Conservation (phyloP, 1,140 invertebrate genomes). For the Drosophila leontia region DNA sequence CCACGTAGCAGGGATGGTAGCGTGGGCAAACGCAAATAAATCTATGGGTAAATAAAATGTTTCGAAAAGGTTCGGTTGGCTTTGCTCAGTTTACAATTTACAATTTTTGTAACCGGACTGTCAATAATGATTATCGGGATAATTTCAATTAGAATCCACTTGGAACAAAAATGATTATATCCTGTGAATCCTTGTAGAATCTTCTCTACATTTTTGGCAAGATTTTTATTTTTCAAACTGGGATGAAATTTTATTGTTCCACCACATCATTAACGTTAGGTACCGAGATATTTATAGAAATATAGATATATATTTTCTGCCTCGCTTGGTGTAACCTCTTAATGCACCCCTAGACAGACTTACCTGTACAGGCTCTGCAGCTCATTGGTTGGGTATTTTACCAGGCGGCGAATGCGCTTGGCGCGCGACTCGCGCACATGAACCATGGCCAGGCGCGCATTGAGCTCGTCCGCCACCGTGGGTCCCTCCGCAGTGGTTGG, state of each 20-base stretch:
- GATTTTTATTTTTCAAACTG: too few relatives aligned
- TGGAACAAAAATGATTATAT: too few relatives aligned
- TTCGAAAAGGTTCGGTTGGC: neutral
- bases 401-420: conserved; percentile 62
- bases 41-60: conserved; percentile 6
- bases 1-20: conserved; percentile 61
- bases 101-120: too few relatives aligned
- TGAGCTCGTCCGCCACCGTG: conserved; percentile 73
- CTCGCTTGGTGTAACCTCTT: too few relatives aligned
- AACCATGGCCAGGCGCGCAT: conserved; percentile 61
- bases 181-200: too few relatives aligned
- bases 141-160: too few relatives aligned
- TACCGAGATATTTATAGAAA: too few relatives aligned
- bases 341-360: neutral
- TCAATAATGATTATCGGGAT: too few relatives aligned
- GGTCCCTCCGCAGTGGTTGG: conserved; percentile 10
- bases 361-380: conserved; percentile 54
- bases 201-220: too few relatives aligned
- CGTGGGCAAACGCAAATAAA: conserved; percentile 72
- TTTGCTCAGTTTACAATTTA: neutral
- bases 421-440: conserved; percentile 60
- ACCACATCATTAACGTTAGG: too few relatives aligned
- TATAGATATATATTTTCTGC: too few relatives aligned
- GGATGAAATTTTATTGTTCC: too few relatives aligned
- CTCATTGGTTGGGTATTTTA: conserved; percentile 49